A percentile compares a stretch with the other conserved stretches of the same genome.
Conservation (phyloP, 1,140 invertebrate species). For the Diorhabda carinulata region DNA sequence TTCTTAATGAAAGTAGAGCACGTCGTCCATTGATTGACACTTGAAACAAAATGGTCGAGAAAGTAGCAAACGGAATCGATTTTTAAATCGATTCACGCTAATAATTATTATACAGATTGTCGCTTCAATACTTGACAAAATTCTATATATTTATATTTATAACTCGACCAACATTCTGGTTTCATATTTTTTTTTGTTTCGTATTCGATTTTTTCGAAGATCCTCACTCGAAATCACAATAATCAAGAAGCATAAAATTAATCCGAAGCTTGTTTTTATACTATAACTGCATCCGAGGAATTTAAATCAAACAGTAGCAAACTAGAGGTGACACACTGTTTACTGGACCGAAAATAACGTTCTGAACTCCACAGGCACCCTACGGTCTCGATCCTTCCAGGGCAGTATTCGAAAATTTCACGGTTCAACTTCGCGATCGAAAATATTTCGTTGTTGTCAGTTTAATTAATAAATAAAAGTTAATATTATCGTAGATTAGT, state of each 20-base stretch:
- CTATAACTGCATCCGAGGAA: slow-evolving; percentile 41
- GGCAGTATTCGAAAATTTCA: not conserved
- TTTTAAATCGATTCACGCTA: too few species aligned
- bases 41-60: too few species aligned
- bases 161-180: not conserved
- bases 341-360: slow-evolving; percentile 36
- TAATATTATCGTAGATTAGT: not conserved
- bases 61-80: too few species aligned
- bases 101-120: too few species aligned
- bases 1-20: too few species aligned
- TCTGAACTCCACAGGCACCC: slow-evolving; percentile 24
- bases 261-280: slow-evolving; percentile 40
- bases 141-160: too few species aligned
- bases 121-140: too few species aligned
- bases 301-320: slow-evolving; percentile 46
- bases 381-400: slow-evolving; percentile 18
- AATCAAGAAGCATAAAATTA: slow-evolving; percentile 27
- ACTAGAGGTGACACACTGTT: slow-evolving; percentile 40
- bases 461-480: not conserved
- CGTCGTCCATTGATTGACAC: too few species aligned
- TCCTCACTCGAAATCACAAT: slow-evolving; percentile 21
- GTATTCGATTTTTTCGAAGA: slow-evolving; percentile 16
- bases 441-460: not conserved
- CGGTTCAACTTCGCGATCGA: not conserved
- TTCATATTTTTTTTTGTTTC: not conserved